Conservation (phyloP, 2,797 vertebrate species). For the Hemibagrus guttatus region DNA sequence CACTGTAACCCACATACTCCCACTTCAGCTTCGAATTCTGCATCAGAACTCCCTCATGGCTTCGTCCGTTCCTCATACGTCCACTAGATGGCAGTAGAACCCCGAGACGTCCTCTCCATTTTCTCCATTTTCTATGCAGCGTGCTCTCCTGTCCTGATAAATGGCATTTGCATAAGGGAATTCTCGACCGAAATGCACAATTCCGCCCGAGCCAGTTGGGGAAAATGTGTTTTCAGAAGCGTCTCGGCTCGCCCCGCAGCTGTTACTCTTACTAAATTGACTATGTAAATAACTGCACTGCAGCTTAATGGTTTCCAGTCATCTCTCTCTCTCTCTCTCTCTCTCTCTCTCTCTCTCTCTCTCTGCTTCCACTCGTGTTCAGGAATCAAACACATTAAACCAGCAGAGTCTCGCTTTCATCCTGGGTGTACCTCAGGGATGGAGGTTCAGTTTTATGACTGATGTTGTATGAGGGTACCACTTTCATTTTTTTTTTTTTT, state of each 20-base stretch:
- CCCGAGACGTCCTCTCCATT: slow-evolving; percentile 59
- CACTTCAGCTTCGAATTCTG: background rate
- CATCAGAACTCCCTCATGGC: background rate
- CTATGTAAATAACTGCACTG: slow-evolving; percentile 74
- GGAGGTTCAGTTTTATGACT: background rate
- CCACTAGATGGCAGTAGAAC: slow-evolving; percentile 77
- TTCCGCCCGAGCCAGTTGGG: slow-evolving; percentile 56
- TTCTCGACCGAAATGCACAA: slow-evolving; percentile 63
- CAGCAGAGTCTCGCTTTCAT: background rate
- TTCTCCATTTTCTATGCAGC: slow-evolving; percentile 43
- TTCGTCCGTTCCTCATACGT: slow-evolving; percentile 2
- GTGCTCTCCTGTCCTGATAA: slow-evolving; percentile 64
- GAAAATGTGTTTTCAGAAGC: slow-evolving; percentile 55
- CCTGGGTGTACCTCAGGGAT: background rate
- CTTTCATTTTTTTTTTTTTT: background rate
- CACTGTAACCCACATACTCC: background rate
- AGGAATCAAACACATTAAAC: slow-evolving; percentile 12
- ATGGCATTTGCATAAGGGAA: slow-evolving; percentile 75
- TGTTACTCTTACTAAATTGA: slow-evolving; percentile 73
- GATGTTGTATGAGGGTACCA: background rate
- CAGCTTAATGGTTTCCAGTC: slow-evolving; percentile 68
- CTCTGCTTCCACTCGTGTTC: background rate
- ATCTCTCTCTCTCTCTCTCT: slow-evolving; percentile 61
- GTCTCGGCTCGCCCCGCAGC: slow-evolving; percentile 67
- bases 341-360: background rate